Base-by-base conservation (phyloP, 64 coral and sea anemone species). In the Dendrophyllia cribrosa region DNA sequence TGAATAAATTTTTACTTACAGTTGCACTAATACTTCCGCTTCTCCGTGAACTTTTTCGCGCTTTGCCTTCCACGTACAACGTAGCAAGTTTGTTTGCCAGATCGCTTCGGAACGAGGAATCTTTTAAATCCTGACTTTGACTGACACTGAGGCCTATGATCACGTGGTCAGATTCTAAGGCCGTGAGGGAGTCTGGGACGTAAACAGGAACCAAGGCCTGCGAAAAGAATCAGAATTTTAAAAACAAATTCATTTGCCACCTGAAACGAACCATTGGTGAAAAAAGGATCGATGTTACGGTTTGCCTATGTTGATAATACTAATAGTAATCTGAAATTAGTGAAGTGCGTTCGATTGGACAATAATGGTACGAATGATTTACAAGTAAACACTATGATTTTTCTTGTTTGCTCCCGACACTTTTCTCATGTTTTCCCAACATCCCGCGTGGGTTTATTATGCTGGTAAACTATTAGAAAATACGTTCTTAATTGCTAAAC, bases 121-220 rank as follows among this genome's bases (percentile, higher is more conserved):
- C 75, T 25, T 66, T 15, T 51, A 98, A 43, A 49, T 92, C 74
- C 65, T 91, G 62, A 59, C 61, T 78, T 21, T 85, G 52, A 45
- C 19, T 49, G 3, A 85, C 68, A 20, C 64, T 58, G 21, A 98
- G 74, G 3, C 75, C 78, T 59, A 90, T 89, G 58, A 79, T 82
- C 43, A 96, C 87, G 43, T 96, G 87, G 44, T 95, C 87, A 14
- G 62, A 59, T 66, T 73, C 79, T 3, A 79, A 75, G 59, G 88
- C 82, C 43, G 47, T 87, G 17, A 99, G 82, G 10, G 91, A 64
- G 16, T 93, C 89, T 12, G 94, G 82, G 21, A 85, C 91, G 62
- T 94, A 99, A 1, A 95, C 94, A n/a, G 16, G 63, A 48, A 94
- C 83, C 17, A 96, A 76, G 6, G 94, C 97, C 97, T 99, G 49